These are phyloP conservation scores for Eristalinus aeneus DNA, from an alignment of 2,888 invertebrate species.

Conservation along the genomic window DNA sequence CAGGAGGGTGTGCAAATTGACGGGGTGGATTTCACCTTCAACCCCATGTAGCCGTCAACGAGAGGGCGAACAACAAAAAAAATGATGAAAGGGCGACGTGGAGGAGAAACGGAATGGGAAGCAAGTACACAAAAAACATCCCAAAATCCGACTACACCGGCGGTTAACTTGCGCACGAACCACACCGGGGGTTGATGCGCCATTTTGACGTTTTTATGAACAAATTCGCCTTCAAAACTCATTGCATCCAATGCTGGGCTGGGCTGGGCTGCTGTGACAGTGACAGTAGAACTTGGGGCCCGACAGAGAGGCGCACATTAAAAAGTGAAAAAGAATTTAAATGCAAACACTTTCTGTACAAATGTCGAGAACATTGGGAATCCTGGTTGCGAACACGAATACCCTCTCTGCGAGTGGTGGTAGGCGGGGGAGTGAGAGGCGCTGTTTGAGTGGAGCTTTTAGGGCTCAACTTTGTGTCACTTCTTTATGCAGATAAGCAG, in stretches of 20 bases:
- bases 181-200: conserved; percentile 64
- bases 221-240: conserved; percentile 58
- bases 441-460: conserved; percentile 60
- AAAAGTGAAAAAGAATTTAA: conserved; percentile 54
- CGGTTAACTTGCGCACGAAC: conserved; percentile 71
- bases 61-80: conserved; percentile 1
- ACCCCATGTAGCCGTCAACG: conserved; percentile 5
- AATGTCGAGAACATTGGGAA: conserved; percentile 43
- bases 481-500: conserved; percentile 64
- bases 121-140: conserved; percentile 58
- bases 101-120: conserved; percentile 17
- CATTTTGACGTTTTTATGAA: conserved; percentile 66
- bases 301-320: neutral
- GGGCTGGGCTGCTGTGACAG: conserved; percentile 27
- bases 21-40: conserved; percentile 38
- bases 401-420: conserved; percentile 50
- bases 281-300: neutral
- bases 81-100: neutral
- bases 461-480: conserved; percentile 64
- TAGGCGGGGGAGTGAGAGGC: conserved; percentile 4
- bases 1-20: conserved; percentile 68
- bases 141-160: conserved; percentile 61
- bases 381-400: conserved; percentile 37
- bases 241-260: conserved; percentile 38
- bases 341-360: conserved; percentile 65